These are phyloP conservation scores for Ptychoptera albimana DNA, from an alignment of 2,888 invertebrate genomes.

Conservation along the genomic window DNA sequence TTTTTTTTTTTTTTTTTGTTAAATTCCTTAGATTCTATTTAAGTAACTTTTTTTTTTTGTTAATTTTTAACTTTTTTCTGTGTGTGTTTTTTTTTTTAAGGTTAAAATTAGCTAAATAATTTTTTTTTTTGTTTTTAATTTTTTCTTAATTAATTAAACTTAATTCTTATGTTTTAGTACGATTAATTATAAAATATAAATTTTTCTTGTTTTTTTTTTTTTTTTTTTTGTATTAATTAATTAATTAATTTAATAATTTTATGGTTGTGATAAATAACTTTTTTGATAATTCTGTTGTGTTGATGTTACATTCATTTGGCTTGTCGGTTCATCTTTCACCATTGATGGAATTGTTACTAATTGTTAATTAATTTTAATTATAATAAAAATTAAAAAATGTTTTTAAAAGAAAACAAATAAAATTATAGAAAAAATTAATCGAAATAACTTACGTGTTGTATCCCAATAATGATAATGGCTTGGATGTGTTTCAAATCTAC, in stretches of 20 bases:
- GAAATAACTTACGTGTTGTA: slow-evolving; percentile 9
- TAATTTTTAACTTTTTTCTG: no score
- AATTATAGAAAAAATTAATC: neutral
- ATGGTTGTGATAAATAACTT: slow-evolving; percentile 1
- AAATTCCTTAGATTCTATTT: no score
- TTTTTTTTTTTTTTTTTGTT: no score
- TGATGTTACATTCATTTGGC: slow-evolving; percentile 9
- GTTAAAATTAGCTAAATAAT: no score
- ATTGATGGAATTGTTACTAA: slow-evolving; percentile 7
- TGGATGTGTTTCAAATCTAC: slow-evolving; percentile 10
- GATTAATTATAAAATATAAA: no score
- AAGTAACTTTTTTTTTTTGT: no score
- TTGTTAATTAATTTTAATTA: slow-evolving; percentile 1
- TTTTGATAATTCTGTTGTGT: slow-evolving; percentile 7
- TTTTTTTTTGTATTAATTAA: neutral
- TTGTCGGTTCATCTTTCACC: slow-evolving; percentile 9
- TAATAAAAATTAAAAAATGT: neutral
- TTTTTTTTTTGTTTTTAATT: no score
- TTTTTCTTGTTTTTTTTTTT: neutral
- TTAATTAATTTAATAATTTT: no score
- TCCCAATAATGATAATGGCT: slow-evolving; percentile 12
- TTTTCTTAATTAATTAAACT: no score
- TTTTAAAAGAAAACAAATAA: neutral
- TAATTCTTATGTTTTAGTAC: no score
- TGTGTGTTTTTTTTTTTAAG: no score